Percentiles rank a stretch among this genome's conserved stretches.
Evolutionary conservation across 2,113 vertebrate genomes (phyloP).

Genomic region (Oreochromis spilurus): DNA sequence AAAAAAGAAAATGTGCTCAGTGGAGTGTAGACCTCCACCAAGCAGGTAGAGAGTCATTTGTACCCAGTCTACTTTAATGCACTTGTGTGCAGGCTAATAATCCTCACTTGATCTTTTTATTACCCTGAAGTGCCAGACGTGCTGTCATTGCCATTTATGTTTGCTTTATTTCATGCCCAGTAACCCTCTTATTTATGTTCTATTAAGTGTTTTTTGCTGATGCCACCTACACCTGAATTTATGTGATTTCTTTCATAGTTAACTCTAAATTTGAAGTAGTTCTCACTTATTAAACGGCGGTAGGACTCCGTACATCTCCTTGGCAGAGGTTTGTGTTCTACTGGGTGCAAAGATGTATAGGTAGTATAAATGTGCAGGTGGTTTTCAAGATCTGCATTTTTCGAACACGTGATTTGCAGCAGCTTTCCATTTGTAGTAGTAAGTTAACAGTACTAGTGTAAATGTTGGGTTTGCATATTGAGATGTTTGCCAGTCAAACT

Average conservation of each 20-base stretch:
- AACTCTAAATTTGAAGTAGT: background rate
- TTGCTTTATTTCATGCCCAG: background rate
- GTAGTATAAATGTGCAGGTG: background rate
- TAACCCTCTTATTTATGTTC: background rate
- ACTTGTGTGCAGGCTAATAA: background rate
- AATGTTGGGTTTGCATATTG: background rate
- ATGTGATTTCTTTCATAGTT: background rate
- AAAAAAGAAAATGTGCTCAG: background rate
- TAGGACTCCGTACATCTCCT: background rate
- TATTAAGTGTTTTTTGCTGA: background rate
- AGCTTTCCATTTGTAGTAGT: background rate
- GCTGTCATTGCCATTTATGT: background rate
- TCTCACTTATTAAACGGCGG: background rate
- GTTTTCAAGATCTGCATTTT: background rate
- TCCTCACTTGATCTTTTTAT: background rate
- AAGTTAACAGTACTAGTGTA: background rate
- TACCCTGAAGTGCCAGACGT: background rate
- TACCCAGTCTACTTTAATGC: background rate
- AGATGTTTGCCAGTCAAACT: background rate
- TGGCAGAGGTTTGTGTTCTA: background rate
- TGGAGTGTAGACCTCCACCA: background rate
- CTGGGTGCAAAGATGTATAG: background rate
- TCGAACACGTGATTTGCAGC: background rate
- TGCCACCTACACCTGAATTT: background rate
- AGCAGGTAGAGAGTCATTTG: background rate